Evolutionary conservation across 1,140 invertebrate genomes (phyloP).

Genomic region (Elysia chlorotica): DNA sequence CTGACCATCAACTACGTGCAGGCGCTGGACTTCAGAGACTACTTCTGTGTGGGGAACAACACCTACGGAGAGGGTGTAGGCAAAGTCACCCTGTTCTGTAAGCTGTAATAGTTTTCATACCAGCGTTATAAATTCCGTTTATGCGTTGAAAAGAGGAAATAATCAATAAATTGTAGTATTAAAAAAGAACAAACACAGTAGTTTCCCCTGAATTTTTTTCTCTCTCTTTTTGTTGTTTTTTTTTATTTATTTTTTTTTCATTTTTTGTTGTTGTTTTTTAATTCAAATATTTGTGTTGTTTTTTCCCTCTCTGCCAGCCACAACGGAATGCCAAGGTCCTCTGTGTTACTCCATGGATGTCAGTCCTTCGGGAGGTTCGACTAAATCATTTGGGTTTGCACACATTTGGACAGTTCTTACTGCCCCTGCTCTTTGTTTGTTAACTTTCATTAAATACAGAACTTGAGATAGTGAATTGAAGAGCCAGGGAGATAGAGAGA

Average conservation of each 20-base stretch:
- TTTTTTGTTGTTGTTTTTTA: too few species aligned
- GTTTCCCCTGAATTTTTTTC: background rate
- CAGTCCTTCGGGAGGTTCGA: background rate
- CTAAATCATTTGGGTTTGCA: too few species aligned
- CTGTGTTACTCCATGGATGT: constrained; percentile 5
- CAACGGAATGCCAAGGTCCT: constrained; percentile 10
- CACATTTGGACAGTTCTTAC: too few species aligned
- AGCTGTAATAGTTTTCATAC: background rate
- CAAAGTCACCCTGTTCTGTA: constrained; percentile 1
- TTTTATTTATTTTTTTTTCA: background rate
- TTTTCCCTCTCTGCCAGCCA: too few species aligned
- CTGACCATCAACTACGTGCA: constrained; percentile 18
- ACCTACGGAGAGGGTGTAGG: background rate
- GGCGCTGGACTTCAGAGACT: constrained; percentile 10
- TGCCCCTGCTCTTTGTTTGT: too few species aligned
- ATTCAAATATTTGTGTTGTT: too few species aligned
- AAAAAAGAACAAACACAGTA: background rate
- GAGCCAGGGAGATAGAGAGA: too few species aligned
- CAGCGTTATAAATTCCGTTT: background rate
- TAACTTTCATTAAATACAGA: too few species aligned
- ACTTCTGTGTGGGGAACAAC: constrained; percentile 18
- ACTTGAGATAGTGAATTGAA: too few species aligned
- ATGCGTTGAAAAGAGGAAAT: background rate
- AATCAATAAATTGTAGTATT: background rate
- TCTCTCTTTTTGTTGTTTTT: background rate